Conservation (phyloP, 2,888 invertebrate genomes). For the Cheilosia urbana region DNA sequence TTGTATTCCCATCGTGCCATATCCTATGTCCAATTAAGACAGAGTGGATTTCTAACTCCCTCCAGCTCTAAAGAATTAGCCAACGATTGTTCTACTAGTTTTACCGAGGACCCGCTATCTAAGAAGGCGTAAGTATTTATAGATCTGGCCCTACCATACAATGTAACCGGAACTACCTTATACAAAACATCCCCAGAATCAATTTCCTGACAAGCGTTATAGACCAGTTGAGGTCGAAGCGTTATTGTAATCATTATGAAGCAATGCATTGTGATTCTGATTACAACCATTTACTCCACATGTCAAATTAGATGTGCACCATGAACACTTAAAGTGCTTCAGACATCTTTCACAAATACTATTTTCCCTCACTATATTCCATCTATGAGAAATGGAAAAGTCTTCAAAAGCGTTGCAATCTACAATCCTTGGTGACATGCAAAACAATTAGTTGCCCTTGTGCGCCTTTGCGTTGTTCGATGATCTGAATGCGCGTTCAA, state of each 20-base stretch:
- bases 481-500: too few species aligned
- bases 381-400: neutral
- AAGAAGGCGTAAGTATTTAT: constrained; percentile 15
- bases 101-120: constrained; percentile 35
- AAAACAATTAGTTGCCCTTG: neutral
- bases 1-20: constrained; percentile 2
- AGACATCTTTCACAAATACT: constrained; percentile 5
- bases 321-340: neutral
- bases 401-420: neutral
- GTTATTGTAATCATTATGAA: neutral
- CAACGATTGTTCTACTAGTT: constrained; percentile 22
- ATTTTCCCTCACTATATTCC: neutral
- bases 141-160: too few species aligned
- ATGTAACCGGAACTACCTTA: too few species aligned
- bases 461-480: too few species aligned
- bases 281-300: neutral
- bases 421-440: neutral
- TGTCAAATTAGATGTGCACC: constrained; percentile 2
- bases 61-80: constrained; percentile 12
- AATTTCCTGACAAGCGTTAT: neutral
- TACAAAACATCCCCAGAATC: too few species aligned
- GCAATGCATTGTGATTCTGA: neutral
- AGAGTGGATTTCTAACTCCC: constrained; percentile 20
- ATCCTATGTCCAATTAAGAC: too few species aligned
- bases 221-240: neutral